A percentile compares a stretch with the other conserved stretches of the same genome.
phyloP scores from a whole-genome alignment of 2,113 vertebrate species.

The Cynopterus brachyotis region DNA sequence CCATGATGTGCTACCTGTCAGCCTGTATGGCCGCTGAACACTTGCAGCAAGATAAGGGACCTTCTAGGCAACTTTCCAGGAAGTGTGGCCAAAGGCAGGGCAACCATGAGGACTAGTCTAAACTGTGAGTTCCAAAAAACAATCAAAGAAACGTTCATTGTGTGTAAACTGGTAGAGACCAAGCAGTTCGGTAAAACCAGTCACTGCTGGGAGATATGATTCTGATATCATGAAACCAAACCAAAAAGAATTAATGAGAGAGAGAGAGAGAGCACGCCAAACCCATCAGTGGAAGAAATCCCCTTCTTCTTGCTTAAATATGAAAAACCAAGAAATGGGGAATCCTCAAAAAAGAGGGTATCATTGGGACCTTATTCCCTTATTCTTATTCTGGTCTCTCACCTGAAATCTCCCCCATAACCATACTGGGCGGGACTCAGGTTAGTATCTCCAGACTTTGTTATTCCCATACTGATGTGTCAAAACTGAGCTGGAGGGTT shows the following conservation, averaged over 20 bases:
- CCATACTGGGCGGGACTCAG: background rate
- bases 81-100: background rate
- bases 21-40: background rate
- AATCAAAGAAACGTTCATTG: background rate
- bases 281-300: background rate
- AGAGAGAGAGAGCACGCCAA: background rate
- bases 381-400: background rate
- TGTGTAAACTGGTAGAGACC: background rate
- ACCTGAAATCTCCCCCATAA: background rate
- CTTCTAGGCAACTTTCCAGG: background rate
- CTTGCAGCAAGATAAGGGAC: background rate
- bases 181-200: background rate
- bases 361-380: background rate
- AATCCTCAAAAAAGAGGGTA: background rate
- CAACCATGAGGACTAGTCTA: background rate
- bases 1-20: background rate
- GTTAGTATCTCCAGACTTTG: background rate
- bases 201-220: background rate
- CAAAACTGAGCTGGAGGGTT: background rate
- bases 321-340: background rate
- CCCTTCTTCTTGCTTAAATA: constrained; percentile 1
- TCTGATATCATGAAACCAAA: constrained; percentile 16
- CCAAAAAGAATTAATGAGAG: background rate
- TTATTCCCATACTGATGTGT: background rate
- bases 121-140: background rate